These are phyloP conservation scores for Spialia ferax DNA, from an alignment of 2,888 invertebrate species.

Conservation along the genomic window DNA sequence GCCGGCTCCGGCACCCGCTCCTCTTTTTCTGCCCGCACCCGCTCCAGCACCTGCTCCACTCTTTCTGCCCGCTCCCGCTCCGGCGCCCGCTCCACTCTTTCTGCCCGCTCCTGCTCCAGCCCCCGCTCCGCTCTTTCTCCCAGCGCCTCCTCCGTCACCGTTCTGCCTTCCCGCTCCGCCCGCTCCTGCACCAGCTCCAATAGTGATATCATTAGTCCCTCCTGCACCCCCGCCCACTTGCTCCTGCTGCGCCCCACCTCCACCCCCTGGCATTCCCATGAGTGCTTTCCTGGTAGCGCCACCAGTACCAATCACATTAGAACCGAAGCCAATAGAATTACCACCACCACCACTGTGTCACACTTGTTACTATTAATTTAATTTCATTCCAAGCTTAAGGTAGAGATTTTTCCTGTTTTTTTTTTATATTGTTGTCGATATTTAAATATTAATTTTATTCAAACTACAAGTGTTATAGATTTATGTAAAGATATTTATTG, in stretches of 20 bases:
- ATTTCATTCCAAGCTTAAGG: neutral
- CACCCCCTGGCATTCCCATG: constrained; percentile 66
- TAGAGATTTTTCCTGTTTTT: neutral
- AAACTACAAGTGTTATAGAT: neutral
- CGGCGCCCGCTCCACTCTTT: constrained; percentile 47
- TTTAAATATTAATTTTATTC: neutral
- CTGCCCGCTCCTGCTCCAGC: constrained; percentile 53
- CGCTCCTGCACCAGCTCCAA: constrained; percentile 52
- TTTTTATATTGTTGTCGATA: neutral
- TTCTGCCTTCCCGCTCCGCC: constrained; percentile 46
- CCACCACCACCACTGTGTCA: constrained; percentile 46
- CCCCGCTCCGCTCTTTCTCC: constrained; percentile 24
- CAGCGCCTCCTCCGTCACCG: constrained; percentile 47
- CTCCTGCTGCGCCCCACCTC: constrained; percentile 55
- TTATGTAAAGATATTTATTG: constrained; percentile 10
- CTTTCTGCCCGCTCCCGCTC: constrained; percentile 43
- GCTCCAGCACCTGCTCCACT: constrained; percentile 44
- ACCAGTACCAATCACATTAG: constrained; percentile 71
- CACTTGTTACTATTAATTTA: constrained; percentile 18
- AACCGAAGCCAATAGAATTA: constrained; percentile 66
- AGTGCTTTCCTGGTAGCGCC: constrained; percentile 71
- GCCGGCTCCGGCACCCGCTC: constrained; percentile 42
- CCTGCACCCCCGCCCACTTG: constrained; percentile 56
- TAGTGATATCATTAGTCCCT: constrained; percentile 64
- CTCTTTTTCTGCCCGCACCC: constrained; percentile 43